Evolutionary conservation across 2,113 vertebrate genomes (phyloP), one percentile per base, ranked within the genome.

Genomic region (Spheniscus mendiculus): DNA sequence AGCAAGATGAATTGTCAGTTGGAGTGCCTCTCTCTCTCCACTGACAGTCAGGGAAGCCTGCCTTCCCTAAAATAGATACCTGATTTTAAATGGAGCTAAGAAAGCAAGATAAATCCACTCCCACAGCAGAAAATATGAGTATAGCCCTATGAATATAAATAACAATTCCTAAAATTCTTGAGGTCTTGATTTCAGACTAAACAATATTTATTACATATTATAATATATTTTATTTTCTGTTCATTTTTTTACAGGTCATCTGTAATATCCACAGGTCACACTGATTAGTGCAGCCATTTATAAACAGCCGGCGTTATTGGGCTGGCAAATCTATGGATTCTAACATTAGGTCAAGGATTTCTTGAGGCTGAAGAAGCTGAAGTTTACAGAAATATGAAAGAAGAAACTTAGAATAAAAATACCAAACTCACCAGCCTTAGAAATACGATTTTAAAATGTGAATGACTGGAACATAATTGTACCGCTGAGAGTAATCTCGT

Each of bases 251-350:
- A 42, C 6, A 27, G 5, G 9, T 50, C 6, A 38, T 66, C n/a
- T 81, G 12, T 52, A 55, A 21, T 50, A 59, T 29, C 22, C 45
- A 52, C 20, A 59, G 63, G 12, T 55, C 15, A 15, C 2, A 4
- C 2, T 29, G 13, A 11, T 49, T 23, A 49, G 47, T 21, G 15
- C 19, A 78, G 4, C 4, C 20, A 40, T 78, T 86, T 49, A 42
- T 12, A 78, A 58, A 40, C 3, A 80, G 15, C 1, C 0, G 1
- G 4, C 32, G 9, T 11, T 25, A 49, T 3, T 53, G 8, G 26
- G 5, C 23, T 83, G 25, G 42, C 30, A 89, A 91, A 87, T 1
- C 7, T 89, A 15, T 30, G 9, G 6, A 56, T 78, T 70, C n/a
- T 30, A 29, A 5, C 10, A n/a, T 34, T 67, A 74, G 16, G 6